A percentile compares a stretch with the other conserved stretches of the same genome.
Evolutionary conservation across 2,888 invertebrate species (phyloP).

Genomic region (Dynastes grantii): DNA sequence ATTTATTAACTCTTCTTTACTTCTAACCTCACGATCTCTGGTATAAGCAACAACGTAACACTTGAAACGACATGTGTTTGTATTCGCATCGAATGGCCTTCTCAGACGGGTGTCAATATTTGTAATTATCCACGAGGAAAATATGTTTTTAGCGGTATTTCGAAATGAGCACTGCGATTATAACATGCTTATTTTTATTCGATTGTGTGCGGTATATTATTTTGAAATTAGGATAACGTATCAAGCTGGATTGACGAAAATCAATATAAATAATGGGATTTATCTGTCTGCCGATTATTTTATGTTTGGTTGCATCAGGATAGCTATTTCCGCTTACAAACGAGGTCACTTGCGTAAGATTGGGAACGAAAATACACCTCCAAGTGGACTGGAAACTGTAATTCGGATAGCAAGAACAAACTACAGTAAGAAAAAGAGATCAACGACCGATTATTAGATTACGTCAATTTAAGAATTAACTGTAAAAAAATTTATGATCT

Average conservation of each 20-base stretch:
- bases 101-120: no score
- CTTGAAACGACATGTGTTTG: no score
- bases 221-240: conserved; percentile 18
- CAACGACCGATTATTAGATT: conserved; percentile 59
- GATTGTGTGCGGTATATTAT: neutral
- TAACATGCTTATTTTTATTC: no score
- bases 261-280: conserved; percentile 36
- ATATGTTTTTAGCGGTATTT: conserved; percentile 3
- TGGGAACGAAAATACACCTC: conserved; percentile 59
- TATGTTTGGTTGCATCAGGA: conserved; percentile 55
- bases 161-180: neutral
- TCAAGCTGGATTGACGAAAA: conserved; percentile 16
- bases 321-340: conserved; percentile 59
- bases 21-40: no score
- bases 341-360: conserved; percentile 60
- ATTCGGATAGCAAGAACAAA: conserved; percentile 56
- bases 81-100: no score
- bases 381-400: conserved; percentile 58
- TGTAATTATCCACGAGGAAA: no score
- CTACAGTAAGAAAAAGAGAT: conserved; percentile 54
- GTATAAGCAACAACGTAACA: no score
- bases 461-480: conserved; percentile 48
- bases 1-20: no score
- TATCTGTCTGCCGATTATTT: conserved; percentile 49
- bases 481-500: conserved; percentile 43